Conservation (phyloP, 2,888 invertebrate genomes). For the Acanthosepion lycidas region DNA sequence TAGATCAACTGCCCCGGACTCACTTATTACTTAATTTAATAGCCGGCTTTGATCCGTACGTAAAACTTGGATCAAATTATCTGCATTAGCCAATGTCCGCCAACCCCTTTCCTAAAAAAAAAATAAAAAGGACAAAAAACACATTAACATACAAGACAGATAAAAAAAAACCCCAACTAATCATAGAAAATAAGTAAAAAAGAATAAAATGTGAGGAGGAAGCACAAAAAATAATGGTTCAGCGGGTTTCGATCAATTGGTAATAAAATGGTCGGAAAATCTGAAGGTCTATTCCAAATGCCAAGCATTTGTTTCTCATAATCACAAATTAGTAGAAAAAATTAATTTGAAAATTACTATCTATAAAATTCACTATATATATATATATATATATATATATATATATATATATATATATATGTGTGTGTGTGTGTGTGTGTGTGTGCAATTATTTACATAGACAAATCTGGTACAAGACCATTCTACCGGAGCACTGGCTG, state of each 20-base stretch:
- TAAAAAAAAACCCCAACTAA: neutral
- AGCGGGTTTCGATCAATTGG: neutral
- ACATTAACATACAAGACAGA: neutral
- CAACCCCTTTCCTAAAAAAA: neutral
- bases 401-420: too few species aligned
- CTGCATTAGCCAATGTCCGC: neutral
- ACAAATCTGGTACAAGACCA: too few species aligned
- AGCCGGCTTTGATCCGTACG: constrained; percentile 14
- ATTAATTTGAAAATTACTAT: neutral
- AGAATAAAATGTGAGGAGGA: neutral
- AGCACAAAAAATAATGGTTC: neutral
- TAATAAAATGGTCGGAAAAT: neutral
- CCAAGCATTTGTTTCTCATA: neutral
- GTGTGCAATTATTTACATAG: too few species aligned
- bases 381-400: neutral
- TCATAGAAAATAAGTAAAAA: neutral
- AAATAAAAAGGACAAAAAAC: neutral
- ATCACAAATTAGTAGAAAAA: neutral
- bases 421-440: too few species aligned
- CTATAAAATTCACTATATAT: neutral
- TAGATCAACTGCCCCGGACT: neutral
- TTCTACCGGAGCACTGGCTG: too few species aligned
- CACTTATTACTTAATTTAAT: constrained; percentile 33
- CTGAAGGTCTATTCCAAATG: neutral
- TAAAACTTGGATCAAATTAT: constrained; percentile 33